phyloP scores from a whole-genome alignment of 2,797 vertebrate genomes.

The Hozukius guyotensis region DNA sequence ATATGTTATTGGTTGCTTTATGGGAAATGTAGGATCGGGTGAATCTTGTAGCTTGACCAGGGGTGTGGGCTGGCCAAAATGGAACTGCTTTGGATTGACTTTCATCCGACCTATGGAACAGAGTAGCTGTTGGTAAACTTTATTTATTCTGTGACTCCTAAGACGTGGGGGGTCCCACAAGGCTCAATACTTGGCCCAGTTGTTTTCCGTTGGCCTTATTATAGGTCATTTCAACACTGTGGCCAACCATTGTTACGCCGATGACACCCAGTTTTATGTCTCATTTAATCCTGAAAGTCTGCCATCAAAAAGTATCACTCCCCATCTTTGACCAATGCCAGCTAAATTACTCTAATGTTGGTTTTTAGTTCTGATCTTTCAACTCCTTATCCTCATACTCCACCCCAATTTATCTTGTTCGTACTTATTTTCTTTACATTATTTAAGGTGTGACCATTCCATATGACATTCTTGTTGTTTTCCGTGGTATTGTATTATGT shows the following conservation, averaged over 20 bases:
- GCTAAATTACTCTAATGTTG: background rate
- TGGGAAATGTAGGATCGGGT: background rate
- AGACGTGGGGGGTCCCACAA: background rate
- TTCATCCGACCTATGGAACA: background rate
- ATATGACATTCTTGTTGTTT: too few relatives aligned
- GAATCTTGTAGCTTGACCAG: background rate
- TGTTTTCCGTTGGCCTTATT: background rate
- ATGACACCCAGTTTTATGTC: background rate
- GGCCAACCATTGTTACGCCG: background rate
- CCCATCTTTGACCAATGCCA: background rate
- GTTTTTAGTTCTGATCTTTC: background rate
- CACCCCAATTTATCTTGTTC: too few relatives aligned
- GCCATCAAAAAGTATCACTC: background rate
- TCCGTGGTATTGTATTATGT: background rate
- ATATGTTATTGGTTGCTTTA: background rate
- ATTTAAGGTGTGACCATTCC: too few relatives aligned
- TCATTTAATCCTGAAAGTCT: background rate
- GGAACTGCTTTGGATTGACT: background rate
- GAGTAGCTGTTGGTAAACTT: background rate
- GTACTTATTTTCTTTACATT: too few relatives aligned
- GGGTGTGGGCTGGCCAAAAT: background rate
- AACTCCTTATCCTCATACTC: background rate
- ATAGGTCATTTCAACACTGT: background rate
- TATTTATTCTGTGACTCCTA: background rate
- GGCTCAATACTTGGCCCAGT: background rate